Base-by-base conservation (phyloP, 2,113 vertebrate genomes). In the Zeus faber region DNA sequence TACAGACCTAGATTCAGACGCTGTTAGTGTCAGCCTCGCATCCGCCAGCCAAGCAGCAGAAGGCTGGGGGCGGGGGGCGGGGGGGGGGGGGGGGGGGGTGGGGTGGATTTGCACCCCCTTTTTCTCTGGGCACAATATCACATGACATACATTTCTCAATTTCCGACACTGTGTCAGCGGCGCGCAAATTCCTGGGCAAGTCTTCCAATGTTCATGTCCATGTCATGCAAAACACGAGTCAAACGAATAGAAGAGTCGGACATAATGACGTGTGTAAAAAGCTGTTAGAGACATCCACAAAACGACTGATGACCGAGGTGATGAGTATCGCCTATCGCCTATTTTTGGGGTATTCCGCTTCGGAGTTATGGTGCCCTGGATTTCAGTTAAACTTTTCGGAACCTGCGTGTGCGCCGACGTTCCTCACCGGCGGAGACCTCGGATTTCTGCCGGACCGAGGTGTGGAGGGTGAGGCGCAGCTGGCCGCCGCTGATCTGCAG, bases 401-500 rank as follows among this genome's bases (percentile, higher is more conserved):
- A n/a, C n/a, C n/a, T 13, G 49, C 17, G 17, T 10, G 26, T 20
- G 44, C 18, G 4, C 43, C 62, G 27, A 13, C n/a, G 54, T 20
- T 3, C 31, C 73, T 70, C 84, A 94, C 93, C 92, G 86, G 86
- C 77, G 41, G 62, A 79, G 58, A 92, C 87, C 77, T 91, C 89
- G 9, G 87, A 74, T 0, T 81, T 73, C 10, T 65, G 87, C 35
- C 85, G 81, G 0, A 67, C 35, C 14, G 50, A 70, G 61, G 85
- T 91, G 63, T 88, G 90, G 70, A 92, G 89, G 54, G 84, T 60
- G 0, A 94, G 85, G 0, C 54, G 85, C 58, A 95, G 51, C 22
- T 66, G 84, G 1, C 91, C 91, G 6, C 62, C 67, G 39, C 74
- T 89, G 70, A 99, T 85, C 54, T 88, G 90, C 65, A 99, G 79